Base-by-base conservation (phyloP, 1,140 invertebrate genomes). In the Calosoma granatense region DNA sequence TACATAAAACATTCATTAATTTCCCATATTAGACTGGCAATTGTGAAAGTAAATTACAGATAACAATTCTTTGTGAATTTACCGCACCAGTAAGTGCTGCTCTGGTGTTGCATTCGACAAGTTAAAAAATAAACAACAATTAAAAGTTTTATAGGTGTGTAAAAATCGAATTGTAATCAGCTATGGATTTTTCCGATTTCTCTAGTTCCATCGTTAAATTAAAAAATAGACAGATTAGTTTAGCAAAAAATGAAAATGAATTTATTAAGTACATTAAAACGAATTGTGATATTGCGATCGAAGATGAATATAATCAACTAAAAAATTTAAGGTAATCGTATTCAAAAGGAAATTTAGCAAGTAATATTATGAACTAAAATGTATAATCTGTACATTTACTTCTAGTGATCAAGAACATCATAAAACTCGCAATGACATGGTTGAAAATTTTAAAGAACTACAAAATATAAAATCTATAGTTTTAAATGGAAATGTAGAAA, bases 401-500 rank as follows among this genome's bases (percentile, higher is more conserved):
- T 39, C 20, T 59, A 65, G 14, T 20, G 66, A 64, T 58, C 55
- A 58, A 53, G 67, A 62, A 58, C 30, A 57, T 43, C 22, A 19
- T 21, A n/a, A n/a, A n/a, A n/a, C n/a, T n/a, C n/a, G n/a, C n/a
- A n/a, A n/a, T n/a, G n/a, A n/a, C n/a, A n/a, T n/a, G n/a, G n/a
- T n/a, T n/a, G n/a, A n/a, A n/a, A n/a, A n/a, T n/a, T n/a, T n/a
- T n/a, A n/a, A n/a, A n/a, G n/a, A n/a, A n/a, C n/a, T n/a, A n/a
- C n/a, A n/a, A n/a, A n/a, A n/a, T n/a, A n/a, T n/a, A n/a, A n/a
- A n/a, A n/a, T n/a, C n/a, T n/a, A n/a, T n/a, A n/a, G 60, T 64
- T 54, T 47, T 65, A 58, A 68, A 66, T 58, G 63, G 60, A 21
- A 59, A 60, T 3, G 64, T 59, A 41, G 62, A 67, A 57, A 66